phyloP scores from a whole-genome alignment of 2,797 vertebrate genomes.

The Hybognathus amarus region DNA sequence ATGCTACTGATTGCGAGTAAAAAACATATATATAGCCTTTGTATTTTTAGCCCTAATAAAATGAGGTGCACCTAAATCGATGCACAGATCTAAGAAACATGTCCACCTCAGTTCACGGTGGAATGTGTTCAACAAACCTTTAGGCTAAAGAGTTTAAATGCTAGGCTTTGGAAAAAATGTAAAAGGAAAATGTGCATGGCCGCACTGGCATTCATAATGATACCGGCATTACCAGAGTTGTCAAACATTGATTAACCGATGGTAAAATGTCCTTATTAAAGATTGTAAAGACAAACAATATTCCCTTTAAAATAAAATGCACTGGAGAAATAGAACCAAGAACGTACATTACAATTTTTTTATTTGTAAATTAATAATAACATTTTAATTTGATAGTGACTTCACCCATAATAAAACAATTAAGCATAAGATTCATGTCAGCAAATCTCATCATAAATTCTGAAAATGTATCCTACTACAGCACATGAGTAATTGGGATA shows the following conservation, averaged over 20 bases:
- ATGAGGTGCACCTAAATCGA: neutral
- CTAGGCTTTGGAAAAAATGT: neutral
- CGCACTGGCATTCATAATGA: too few relatives aligned
- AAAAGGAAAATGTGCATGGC: too few relatives aligned
- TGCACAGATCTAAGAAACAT: too few relatives aligned
- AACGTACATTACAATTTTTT: too few relatives aligned
- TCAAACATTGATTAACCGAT: too few relatives aligned
- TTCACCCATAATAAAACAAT: neutral
- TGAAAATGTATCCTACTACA: neutral
- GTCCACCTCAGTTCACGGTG: too few relatives aligned
- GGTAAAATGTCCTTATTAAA: neutral
- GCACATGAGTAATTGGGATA: neutral
- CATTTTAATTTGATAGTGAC: neutral
- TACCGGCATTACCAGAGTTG: too few relatives aligned
- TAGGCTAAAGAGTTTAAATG: neutral
- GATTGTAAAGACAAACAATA: conserved; percentile 1
- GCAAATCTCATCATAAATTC: neutral
- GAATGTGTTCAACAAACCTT: too few relatives aligned
- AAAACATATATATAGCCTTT: neutral
- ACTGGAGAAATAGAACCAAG: neutral
- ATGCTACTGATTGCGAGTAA: neutral
- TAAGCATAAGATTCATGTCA: neutral
- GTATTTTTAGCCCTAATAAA: neutral
- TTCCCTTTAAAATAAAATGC: neutral
- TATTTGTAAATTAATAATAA: too few relatives aligned